phyloP scores from a whole-genome alignment of 2,888 invertebrate genomes.

The Cataglyphis rosenhaueri region DNA sequence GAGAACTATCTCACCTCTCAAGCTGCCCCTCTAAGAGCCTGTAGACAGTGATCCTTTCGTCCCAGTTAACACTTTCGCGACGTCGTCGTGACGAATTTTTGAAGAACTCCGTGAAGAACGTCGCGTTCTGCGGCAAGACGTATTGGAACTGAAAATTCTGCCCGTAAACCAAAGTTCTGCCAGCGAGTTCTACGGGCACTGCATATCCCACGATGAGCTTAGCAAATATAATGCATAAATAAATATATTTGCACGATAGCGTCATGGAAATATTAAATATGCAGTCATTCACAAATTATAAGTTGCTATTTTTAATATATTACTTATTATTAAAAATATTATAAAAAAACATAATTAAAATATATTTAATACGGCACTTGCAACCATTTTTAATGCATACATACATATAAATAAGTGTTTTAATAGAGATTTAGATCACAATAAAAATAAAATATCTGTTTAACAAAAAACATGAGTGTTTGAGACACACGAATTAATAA shows the following conservation, averaged over 20 bases:
- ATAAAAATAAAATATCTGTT: not conserved
- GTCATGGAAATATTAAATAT: not conserved
- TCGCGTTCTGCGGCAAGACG: constrained; percentile 86
- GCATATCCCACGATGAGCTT: constrained; percentile 88
- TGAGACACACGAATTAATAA: constrained; percentile 9
- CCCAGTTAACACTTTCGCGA: constrained; percentile 65
- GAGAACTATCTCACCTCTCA: constrained; percentile 75
- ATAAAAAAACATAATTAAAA: not conserved
- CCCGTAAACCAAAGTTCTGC: constrained; percentile 87
- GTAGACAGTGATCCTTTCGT: constrained; percentile 79
- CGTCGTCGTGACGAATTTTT: constrained; percentile 73
- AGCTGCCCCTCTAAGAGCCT: constrained; percentile 84
- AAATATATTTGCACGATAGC: not conserved
- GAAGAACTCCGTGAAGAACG: constrained; percentile 86
- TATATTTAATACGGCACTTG: not conserved
- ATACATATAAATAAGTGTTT: not conserved
- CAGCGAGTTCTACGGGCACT: constrained; percentile 87
- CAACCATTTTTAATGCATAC: not conserved
- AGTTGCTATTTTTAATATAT: not conserved
- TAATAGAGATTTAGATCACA: not conserved
- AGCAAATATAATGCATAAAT: constrained; percentile 45
- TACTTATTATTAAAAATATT: not conserved
- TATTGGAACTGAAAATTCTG: constrained; percentile 90
- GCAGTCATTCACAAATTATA: not conserved
- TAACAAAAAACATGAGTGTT: not conserved